These are phyloP conservation scores for Clepsis dumicolana DNA, from an alignment of 2,888 invertebrate genomes.

Conservation along the genomic window DNA sequence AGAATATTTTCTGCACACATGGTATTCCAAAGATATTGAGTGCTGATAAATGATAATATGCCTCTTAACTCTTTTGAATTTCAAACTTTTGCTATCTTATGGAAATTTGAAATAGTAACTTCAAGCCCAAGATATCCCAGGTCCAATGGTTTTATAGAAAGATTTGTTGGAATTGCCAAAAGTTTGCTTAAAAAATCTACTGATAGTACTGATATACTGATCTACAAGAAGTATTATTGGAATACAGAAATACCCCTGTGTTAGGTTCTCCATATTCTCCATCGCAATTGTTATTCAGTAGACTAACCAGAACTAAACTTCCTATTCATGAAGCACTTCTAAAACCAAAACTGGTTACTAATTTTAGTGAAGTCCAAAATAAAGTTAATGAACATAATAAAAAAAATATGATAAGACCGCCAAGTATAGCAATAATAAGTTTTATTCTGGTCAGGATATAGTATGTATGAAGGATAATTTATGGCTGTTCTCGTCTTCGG, in stretches of 20 bases:
- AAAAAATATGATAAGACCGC: too few species aligned
- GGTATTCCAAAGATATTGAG: background rate
- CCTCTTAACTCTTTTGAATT: background rate
- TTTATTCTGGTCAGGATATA: too few species aligned
- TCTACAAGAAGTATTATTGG: background rate
- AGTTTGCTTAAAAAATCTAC: conserved; percentile 19
- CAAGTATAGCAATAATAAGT: too few species aligned
- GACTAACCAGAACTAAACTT: conserved; percentile 18
- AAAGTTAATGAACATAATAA: too few species aligned
- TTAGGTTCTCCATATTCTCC: conserved; percentile 16
- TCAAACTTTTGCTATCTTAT: background rate
- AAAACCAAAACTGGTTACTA: background rate
- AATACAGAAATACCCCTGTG: conserved; percentile 16
- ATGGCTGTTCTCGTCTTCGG: too few species aligned
- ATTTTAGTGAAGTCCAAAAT: too few species aligned
- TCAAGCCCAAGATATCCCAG: conserved; percentile 23
- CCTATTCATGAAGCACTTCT: conserved; percentile 14
- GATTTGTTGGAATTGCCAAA: conserved; percentile 22
- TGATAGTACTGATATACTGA: conserved; percentile 9
- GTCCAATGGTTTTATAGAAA: conserved; percentile 23
- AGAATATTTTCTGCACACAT: background rate
- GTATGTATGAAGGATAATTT: too few species aligned
- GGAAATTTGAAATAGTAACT: conserved; percentile 4
- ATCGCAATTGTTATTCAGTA: conserved; percentile 17
- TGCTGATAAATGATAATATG: background rate